These are phyloP conservation scores for Azemiops feae DNA, from an alignment of 2,113 vertebrate genomes.

Conservation along the genomic window DNA sequence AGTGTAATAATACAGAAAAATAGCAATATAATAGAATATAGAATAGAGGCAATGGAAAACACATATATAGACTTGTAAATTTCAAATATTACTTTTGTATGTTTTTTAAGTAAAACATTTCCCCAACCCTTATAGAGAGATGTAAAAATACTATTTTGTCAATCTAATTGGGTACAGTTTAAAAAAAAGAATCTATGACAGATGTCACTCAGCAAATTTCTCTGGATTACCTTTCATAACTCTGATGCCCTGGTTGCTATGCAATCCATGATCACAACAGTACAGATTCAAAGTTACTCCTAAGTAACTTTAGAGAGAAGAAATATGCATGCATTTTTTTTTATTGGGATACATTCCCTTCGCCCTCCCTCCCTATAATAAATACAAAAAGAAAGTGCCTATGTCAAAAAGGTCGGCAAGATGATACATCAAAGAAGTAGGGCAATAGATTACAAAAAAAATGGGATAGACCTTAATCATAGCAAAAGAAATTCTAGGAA, in stretches of 20 bases:
- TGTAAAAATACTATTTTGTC: neutral
- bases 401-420: neutral
- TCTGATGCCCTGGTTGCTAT: neutral
- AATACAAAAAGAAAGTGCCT: neutral
- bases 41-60: neutral
- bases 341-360: neutral
- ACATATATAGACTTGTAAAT: neutral
- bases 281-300: neutral
- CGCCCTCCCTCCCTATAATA: neutral
- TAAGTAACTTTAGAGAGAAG: neutral
- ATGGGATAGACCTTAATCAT: neutral
- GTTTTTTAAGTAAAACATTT: neutral
- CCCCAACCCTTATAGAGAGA: neutral
- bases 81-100: neutral
- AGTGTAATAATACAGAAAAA: neutral
- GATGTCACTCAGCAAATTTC: neutral
- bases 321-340: neutral
- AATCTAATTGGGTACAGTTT: neutral
- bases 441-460: no score
- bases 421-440: neutral
- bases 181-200: neutral
- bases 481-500: neutral
- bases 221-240: neutral
- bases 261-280: neutral
- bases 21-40: neutral